Evolutionary conservation across 2,113 vertebrate species (phyloP), one percentile per base, ranked within the genome.

Genomic region (Solea senegalensis): DNA sequence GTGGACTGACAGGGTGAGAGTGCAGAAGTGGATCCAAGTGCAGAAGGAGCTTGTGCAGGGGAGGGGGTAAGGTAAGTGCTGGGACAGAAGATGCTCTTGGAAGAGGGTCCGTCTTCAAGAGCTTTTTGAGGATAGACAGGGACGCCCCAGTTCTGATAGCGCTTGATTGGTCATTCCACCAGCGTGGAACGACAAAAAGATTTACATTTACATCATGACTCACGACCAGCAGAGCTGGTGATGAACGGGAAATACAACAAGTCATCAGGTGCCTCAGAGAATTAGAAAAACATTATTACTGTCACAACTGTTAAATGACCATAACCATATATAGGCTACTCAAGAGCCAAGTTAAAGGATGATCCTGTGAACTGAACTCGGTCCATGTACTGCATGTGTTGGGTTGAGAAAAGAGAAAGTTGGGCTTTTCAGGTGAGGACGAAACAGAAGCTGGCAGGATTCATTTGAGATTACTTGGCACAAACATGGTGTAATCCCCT

Each of bases 401-500:
- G 57, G 56, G 76, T 67, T 68, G 74, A 58, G 68, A 58, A 73
- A 67, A 61, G 52, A 70, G 49, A 88, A 70, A 78, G 76, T 55
- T 66, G 43, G 48, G 61, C 49, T 83, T 86, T 86, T 61, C 62
- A 76, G 82, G 82, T 86, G 80, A 80, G 83, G 80, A 88, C 86
- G 80, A 91, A 90, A 91, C 87, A 91, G 76, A 86, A 72, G 82
- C 83, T 76, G 75, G 76, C 83, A 80, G 90, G 77, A 90, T 90
- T 90, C 86, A 88, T 92, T 89, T 89, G 79, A 92, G 91, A 92
- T 92, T 90, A 90, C 81, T 76, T 80, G 72, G 73, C 55, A 54
- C 84, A 89, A 90, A 90, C 90, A 90, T 40, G 75, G 76, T 86
- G 89, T 92, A 92, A 92, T 91, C 91, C 90, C 88, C 74, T 92